Evolutionary conservation across 2,797 vertebrate genomes (phyloP), one percentile per base, ranked within the genome.

Genomic region (Rhinella marina): DNA sequence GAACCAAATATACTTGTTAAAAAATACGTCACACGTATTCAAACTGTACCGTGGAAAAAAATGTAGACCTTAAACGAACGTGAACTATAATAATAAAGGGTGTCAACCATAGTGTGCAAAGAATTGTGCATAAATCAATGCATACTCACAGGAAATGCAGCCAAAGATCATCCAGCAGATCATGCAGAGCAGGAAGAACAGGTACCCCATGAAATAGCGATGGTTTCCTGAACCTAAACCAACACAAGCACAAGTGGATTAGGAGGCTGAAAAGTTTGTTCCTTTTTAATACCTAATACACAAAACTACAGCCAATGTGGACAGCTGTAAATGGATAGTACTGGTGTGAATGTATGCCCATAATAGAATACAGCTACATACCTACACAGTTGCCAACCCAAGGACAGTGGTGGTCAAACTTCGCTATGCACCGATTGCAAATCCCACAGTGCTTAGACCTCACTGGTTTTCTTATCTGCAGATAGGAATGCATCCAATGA

Each of bases 111-210:
- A 1, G 7, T 68, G 27, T 68, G 7, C 9, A 12, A 2, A 2
- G 3, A 68, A 41, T 12, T 6, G 0, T 32, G 7, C 23, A 3
- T 0, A 72, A n/a, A 41, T 57, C 2, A 70, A 83, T 62, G 76
- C 13, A 77, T 92, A 97, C 98, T 98, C 91, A 99, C 98, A 99
- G 92, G 95, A 97, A 92, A 99, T 96, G 93, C 98, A 99, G 91
- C 98, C 98, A 90, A 99, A 99, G 25, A 99, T 98, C 98, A 99
- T 99, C 98, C 98, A 99, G 94, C 98, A 98, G 94, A 99, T 99
- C 98, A 99, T 99, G 92, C 97, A 98, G 90, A 99, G 97, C 93
- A 99, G 93, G 94, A 99, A 99, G 94, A 99, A 99, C 21, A 99
- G 94, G 90, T 99, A 99, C 62, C 97, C 98, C 96, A 99, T 98